These are phyloP conservation scores for Heliothis virescens DNA, from an alignment of 1,140 invertebrate genomes.

Conservation along the genomic window DNA sequence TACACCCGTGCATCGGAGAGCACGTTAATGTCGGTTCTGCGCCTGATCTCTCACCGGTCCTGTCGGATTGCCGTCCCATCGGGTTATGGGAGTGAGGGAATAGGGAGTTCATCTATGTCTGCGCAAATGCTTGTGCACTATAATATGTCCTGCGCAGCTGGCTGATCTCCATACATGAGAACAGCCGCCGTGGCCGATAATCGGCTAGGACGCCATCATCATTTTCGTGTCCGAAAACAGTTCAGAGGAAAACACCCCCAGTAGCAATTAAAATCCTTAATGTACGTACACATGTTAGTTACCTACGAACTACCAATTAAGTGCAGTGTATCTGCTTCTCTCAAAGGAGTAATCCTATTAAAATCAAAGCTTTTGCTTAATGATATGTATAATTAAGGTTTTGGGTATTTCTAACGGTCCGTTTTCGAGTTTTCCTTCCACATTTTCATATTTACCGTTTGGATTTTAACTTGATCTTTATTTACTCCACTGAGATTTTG, in stretches of 20 bases:
- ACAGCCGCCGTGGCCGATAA: no score
- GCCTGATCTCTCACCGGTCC: no score
- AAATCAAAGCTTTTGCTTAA: constrained; percentile 1
- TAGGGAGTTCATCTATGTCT: no score
- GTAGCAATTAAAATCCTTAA: not conserved
- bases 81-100: no score
- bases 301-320: not conserved
- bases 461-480: not conserved
- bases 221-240: not conserved
- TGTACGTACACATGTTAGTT: not conserved
- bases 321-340: not conserved
- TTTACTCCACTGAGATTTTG: not conserved
- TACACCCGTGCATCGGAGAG: no score
- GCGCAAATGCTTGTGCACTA: no score
- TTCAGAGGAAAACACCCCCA: not conserved
- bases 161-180: no score
- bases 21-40: no score
- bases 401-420: not conserved
- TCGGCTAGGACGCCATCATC: no score
- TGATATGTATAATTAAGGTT: constrained; percentile 11
- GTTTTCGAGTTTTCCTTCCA: not conserved
- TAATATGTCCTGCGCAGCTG: no score
- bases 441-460: not conserved
- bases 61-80: no score
- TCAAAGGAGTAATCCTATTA: constrained; percentile 11